Evolutionary conservation across 2,797 vertebrate genomes (phyloP), one percentile per base, ranked within the genome.

Genomic region (Knipowitschia caucasica): DNA sequence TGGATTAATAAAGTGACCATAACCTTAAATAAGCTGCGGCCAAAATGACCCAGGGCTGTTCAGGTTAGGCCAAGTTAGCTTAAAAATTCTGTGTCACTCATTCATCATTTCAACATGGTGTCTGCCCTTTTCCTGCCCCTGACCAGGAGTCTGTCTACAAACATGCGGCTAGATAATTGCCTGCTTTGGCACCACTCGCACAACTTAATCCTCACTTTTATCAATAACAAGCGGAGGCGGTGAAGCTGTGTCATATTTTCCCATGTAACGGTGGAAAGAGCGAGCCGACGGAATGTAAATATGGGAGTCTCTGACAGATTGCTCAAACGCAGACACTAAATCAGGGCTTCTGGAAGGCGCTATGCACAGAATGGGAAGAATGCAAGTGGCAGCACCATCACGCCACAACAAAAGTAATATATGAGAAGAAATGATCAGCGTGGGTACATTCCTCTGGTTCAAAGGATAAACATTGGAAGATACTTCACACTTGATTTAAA

Each of bases 261-360:
- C 74, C 73, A 70, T 76, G 74, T 14, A 86, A 86, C 84, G 80
- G 78, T 83, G 84, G 85, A 86, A 87, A 83, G 68, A 67, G 49
- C 55, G 58, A 44, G 60, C 67, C 61, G 69, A 80, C 80, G 81
- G 82, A 84, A 86, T 84, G 84, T 86, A 89, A 86, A 89, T 84
- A 86, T 18, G 75, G 77, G 73, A 79, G 70, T 39, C 52, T 76
- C 50, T 60, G 52, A 71, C 54, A 61, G 59, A 81, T 64, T 58
- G 60, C 56, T 42, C 52, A 17, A 56, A 35, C 39, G 50, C 8
- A 26, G 51, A 69, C 59, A 56, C 36, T 70, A 60, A 77, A 78
- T 75, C 64, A 68, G 53, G 12, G 44, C 42, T 38, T 42, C 45
- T 57, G 64, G 27, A 53, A 40, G 56, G 35, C 63, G 60, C 38